Evolutionary conservation across 1,140 invertebrate genomes (phyloP).

Genomic region (Cephus cinctus): DNA sequence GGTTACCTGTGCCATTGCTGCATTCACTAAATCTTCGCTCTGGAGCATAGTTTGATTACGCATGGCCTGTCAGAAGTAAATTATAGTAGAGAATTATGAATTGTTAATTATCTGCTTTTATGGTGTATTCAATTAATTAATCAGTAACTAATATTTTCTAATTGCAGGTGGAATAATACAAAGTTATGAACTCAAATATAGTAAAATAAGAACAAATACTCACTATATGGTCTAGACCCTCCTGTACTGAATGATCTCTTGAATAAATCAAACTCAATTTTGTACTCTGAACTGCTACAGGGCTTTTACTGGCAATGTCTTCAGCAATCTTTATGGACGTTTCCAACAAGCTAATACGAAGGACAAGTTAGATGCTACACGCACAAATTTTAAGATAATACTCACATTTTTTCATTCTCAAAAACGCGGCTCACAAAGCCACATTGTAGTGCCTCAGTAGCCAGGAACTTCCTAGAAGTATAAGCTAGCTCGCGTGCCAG

Average conservation of each 20-base stretch:
- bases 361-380: background rate
- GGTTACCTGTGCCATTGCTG: constrained; percentile 70
- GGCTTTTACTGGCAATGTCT: constrained; percentile 86
- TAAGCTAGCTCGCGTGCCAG: constrained; percentile 83
- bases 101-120: background rate
- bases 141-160: constrained; percentile 17
- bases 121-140: constrained; percentile 12
- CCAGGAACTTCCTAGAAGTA: constrained; percentile 79
- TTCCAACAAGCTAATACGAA: constrained; percentile 63
- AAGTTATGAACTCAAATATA: too few species aligned
- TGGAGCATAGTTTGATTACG: constrained; percentile 85
- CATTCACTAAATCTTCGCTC: constrained; percentile 87
- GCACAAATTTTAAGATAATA: constrained; percentile 1
- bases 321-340: constrained; percentile 73
- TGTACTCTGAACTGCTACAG: constrained; percentile 88
- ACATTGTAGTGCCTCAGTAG: constrained; percentile 74
- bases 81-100: constrained; percentile 9
- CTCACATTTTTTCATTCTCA: constrained; percentile 68
- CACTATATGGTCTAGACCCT: constrained; percentile 87
- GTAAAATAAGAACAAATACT: constrained; percentile 45
- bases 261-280: constrained; percentile 85
- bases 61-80: constrained; percentile 62
- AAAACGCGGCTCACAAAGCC: constrained; percentile 79
- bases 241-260: constrained; percentile 80
- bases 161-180: constrained; percentile 36